A percentile compares a stretch with the other conserved stretches of the same genome.
Conservation (phyloP, 30 jellyfish, hydroid and myxozoan species). For the Phacellophora camtschatica region DNA sequence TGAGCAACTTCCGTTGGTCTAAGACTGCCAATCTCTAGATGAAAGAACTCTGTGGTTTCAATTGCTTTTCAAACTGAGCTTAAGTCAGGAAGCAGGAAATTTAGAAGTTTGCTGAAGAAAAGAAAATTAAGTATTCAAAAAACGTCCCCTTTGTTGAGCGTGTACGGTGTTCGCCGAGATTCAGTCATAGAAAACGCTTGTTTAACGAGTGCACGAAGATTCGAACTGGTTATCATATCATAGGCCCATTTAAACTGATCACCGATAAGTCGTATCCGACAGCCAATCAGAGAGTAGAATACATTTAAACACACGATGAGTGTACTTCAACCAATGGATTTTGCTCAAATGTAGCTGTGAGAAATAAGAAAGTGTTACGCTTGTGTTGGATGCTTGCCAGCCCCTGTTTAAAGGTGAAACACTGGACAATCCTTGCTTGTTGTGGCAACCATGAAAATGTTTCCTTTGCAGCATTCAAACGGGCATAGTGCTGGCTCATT, state of each 20-base stretch:
- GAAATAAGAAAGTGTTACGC: constrained; percentile 18
- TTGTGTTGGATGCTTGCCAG: constrained; percentile 78
- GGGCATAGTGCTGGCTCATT: constrained; percentile 57
- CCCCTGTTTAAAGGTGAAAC: constrained; percentile 8
- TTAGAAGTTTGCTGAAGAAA: constrained; percentile 76
- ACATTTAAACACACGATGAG: constrained; percentile 20
- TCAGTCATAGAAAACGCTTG: not conserved
- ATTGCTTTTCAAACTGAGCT: constrained; percentile 81
- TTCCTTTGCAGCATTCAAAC: constrained; percentile 41
- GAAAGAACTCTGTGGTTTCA: constrained; percentile 78
- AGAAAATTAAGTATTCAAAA: constrained; percentile 62
- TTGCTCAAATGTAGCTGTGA: constrained; percentile 22
- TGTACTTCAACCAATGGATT: constrained; percentile 47
- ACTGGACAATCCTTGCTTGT: too few species aligned
- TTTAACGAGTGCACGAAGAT: not conserved
- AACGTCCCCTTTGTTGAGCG: constrained; percentile 58
- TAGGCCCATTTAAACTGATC: not conserved
- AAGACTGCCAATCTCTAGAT: constrained; percentile 65
- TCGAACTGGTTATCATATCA: too few species aligned
- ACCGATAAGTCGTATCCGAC: not conserved
- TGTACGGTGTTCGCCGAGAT: constrained; percentile 11
- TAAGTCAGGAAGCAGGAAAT: constrained; percentile 86
- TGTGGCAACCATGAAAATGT: constrained; percentile 74
- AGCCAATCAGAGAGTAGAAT: constrained; percentile 66
- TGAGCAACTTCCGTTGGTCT: constrained; percentile 81